Conservation (phyloP, 2,888 invertebrate genomes). For the Campopleginae sp. region DNA sequence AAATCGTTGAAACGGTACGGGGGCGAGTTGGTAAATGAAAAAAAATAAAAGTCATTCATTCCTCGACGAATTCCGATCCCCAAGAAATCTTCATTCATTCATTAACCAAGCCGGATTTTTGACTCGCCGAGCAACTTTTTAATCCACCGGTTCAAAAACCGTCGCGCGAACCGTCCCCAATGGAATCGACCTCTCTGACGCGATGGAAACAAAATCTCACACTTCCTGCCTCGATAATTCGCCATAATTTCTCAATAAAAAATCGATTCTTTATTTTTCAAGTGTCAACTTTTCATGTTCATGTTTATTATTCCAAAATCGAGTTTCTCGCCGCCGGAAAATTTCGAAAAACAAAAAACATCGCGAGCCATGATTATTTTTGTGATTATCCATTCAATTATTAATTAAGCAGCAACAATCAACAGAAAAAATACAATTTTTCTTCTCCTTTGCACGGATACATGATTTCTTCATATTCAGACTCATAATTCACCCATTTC, state of each 20-base stretch:
- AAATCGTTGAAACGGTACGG: not conserved
- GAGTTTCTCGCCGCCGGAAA: not conserved
- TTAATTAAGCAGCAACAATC: not conserved
- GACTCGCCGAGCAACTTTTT: not conserved
- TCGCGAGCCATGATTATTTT: not conserved
- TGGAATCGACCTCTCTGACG: not conserved
- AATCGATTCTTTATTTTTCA: not conserved
- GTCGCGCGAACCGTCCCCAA: not conserved
- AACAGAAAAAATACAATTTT: not conserved
- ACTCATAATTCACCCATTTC: not conserved
- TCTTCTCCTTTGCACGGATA: not conserved
- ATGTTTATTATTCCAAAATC: too few species aligned
- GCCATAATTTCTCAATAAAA: not conserved
- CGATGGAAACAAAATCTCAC: not conserved
- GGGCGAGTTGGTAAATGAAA: not conserved
- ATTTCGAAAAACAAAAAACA: not conserved
- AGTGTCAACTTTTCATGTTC: not conserved
- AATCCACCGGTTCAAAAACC: not conserved
- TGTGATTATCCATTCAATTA: not conserved
- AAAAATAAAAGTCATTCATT: not conserved
- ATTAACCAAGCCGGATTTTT: not conserved
- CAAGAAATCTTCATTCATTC: not conserved
- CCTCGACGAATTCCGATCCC: not conserved
- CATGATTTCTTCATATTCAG: not conserved
- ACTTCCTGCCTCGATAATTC: not conserved